Conservation (phyloP, 2,888 invertebrate species). For the Bruchidius siliquastri region DNA sequence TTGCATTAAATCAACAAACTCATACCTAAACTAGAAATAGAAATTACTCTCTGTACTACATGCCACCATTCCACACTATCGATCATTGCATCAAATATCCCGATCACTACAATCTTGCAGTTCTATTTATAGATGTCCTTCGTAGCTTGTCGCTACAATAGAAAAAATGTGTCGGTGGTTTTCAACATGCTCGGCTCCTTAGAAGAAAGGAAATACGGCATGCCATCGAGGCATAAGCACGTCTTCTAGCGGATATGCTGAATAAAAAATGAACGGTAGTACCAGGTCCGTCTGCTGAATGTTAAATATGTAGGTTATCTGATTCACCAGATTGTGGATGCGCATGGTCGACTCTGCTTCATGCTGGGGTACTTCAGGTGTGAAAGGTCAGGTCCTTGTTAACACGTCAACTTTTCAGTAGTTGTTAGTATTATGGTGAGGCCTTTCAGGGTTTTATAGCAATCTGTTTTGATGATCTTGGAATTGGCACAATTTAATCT, state of each 20-base stretch:
- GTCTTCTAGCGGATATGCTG: slow-evolving; percentile 17
- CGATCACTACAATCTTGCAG: not conserved
- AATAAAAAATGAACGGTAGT: slow-evolving; percentile 15
- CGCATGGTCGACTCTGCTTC: not conserved
- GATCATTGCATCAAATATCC: not conserved
- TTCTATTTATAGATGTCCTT: not conserved
- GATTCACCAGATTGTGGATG: slow-evolving; percentile 8
- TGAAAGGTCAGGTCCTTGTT: slow-evolving; percentile 7
- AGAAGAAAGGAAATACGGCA: slow-evolving; percentile 11
- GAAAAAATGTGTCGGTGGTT: not conserved
- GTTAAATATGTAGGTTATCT: slow-evolving; percentile 14
- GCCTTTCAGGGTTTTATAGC: too few relatives aligned
- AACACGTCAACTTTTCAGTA: too few relatives aligned
- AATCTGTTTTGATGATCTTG: too few relatives aligned
- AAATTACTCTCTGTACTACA: too few relatives aligned
- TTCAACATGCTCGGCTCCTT: not conserved
- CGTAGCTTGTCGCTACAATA: not conserved
- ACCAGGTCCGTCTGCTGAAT: slow-evolving; percentile 9
- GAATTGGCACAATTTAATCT: too few relatives aligned
- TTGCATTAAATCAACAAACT: too few relatives aligned
- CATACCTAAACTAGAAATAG: too few relatives aligned
- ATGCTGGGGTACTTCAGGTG: slow-evolving; percentile 5
- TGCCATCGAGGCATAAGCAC: slow-evolving; percentile 7
- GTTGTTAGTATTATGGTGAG: too few relatives aligned
- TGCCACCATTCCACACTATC: not conserved